These are phyloP conservation scores for Leptopilina boulardi DNA, from an alignment of 1,140 invertebrate species.

Conservation along the genomic window DNA sequence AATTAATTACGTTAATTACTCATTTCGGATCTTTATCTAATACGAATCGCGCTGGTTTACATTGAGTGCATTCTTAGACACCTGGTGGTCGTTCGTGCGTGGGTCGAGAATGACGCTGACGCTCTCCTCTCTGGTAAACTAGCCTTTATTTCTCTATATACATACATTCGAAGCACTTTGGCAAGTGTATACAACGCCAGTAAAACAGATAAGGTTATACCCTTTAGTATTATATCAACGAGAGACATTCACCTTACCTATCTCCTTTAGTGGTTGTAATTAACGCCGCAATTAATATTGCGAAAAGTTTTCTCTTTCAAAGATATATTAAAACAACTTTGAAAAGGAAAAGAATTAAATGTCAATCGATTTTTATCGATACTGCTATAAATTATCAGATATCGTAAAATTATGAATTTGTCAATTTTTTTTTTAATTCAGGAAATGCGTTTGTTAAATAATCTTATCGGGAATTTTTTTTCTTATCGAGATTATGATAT, in stretches of 20 bases:
- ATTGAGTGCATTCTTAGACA: slow-evolving; percentile 31
- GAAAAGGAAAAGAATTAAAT: neutral
- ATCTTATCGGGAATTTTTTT: too few relatives aligned
- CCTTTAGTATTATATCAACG: neutral
- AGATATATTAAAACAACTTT: neutral
- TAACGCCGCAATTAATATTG: neutral
- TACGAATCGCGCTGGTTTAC: slow-evolving; percentile 24
- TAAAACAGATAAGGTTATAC: slow-evolving; percentile 32
- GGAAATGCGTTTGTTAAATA: too few relatives aligned
- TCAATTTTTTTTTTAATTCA: too few relatives aligned
- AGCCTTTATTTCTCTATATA: neutral
- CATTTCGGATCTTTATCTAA: slow-evolving; percentile 24
- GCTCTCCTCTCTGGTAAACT: neutral
- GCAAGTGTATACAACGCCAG: slow-evolving; percentile 5
- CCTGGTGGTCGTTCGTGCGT: slow-evolving; percentile 33
- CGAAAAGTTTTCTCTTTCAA: neutral
- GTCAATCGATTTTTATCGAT: neutral
- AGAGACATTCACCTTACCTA: neutral
- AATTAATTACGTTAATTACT: slow-evolving; percentile 31
- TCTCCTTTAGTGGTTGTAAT: neutral
- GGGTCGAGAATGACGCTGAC: slow-evolving; percentile 11
- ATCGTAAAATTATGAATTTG: too few relatives aligned
- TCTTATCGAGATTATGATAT: too few relatives aligned
- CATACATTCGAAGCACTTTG: slow-evolving; percentile 8
- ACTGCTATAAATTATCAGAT: too few relatives aligned